Conservation (phyloP, 2,888 invertebrate genomes). For the Drosophila falleni region DNA sequence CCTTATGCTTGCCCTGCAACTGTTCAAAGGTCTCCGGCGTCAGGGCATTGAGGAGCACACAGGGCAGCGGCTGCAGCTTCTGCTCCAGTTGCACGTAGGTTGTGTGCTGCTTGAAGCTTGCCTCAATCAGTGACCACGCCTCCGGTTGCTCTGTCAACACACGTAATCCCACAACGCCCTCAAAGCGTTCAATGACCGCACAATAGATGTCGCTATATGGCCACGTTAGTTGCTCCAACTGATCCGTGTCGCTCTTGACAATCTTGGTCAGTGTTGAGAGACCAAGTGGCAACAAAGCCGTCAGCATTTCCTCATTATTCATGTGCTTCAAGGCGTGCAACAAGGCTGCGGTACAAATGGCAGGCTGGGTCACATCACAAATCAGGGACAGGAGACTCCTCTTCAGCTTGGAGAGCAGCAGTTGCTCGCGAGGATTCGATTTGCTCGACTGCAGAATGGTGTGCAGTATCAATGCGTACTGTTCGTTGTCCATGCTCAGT, state of each 20-base stretch:
- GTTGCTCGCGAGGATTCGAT: conserved; percentile 37
- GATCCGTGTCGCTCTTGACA: conserved; percentile 13
- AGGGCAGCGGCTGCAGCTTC: conserved; percentile 80
- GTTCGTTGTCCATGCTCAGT: conserved; percentile 89
- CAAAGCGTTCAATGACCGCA: conserved; percentile 87
- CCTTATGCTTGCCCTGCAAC: conserved; percentile 86
- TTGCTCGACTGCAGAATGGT: conserved; percentile 86
- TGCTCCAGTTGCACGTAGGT: conserved; percentile 65
- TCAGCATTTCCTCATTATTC: conserved; percentile 66
- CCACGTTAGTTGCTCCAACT: conserved; percentile 84
- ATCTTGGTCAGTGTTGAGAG: conserved; percentile 53
- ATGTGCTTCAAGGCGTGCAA: conserved; percentile 77
- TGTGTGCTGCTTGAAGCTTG: conserved; percentile 87
- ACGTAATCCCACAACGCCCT: conserved; percentile 80
- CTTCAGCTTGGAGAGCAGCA: conserved; percentile 76
- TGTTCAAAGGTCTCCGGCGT: conserved; percentile 83
- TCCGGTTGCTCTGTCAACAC: conserved; percentile 69
- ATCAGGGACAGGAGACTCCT: conserved; percentile 57
- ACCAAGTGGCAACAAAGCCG: conserved; percentile 70
- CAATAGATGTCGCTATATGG: conserved; percentile 87
- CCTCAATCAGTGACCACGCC: conserved; percentile 88
- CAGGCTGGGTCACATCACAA: conserved; percentile 54
- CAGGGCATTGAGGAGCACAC: conserved; percentile 75
- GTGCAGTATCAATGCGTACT: conserved; percentile 88
- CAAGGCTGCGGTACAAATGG: conserved; percentile 63